Evolutionary conservation across 1,140 invertebrate genomes (phyloP).

Genomic region (Oppia nitens): DNA sequence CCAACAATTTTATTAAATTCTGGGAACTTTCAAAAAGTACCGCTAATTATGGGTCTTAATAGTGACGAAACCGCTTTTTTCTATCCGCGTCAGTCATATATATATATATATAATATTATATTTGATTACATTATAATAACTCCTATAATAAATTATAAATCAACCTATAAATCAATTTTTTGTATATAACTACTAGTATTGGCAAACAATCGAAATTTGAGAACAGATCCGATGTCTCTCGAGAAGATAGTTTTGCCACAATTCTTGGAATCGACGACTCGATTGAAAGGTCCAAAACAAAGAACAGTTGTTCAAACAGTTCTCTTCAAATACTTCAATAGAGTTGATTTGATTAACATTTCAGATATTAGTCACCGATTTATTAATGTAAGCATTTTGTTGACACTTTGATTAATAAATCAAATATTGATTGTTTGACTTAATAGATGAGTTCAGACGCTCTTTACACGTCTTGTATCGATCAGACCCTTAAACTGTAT

Average conservation of each 20-base stretch:
- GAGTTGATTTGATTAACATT: constrained; percentile 17
- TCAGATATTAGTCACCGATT: constrained; percentile 17
- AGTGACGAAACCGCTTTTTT: constrained; percentile 39
- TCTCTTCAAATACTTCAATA: constrained; percentile 19
- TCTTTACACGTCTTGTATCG: constrained; percentile 20
- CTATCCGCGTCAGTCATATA: constrained; percentile 23
- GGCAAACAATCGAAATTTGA: background rate
- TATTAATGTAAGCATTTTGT: constrained; percentile 20
- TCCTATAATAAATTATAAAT: no score
- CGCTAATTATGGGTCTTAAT: constrained; percentile 41
- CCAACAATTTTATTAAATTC: constrained; percentile 23
- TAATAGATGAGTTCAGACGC: constrained; percentile 21
- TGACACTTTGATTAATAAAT: background rate
- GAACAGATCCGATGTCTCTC: background rate
- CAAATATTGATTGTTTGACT: background rate
- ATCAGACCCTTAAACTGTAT: constrained; percentile 19
- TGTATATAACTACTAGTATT: background rate
- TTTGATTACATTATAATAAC: no score
- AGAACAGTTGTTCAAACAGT: constrained; percentile 14
- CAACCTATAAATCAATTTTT: background rate
- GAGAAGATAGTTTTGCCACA: constrained; percentile 13
- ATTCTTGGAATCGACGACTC: constrained; percentile 11
- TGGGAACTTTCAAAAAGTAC: constrained; percentile 35
- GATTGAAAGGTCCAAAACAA: constrained; percentile 2
- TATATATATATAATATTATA: background rate